These are phyloP conservation scores for Hoplostethus atlanticus DNA, from an alignment of 2,797 vertebrate species.

Conservation along the genomic window DNA sequence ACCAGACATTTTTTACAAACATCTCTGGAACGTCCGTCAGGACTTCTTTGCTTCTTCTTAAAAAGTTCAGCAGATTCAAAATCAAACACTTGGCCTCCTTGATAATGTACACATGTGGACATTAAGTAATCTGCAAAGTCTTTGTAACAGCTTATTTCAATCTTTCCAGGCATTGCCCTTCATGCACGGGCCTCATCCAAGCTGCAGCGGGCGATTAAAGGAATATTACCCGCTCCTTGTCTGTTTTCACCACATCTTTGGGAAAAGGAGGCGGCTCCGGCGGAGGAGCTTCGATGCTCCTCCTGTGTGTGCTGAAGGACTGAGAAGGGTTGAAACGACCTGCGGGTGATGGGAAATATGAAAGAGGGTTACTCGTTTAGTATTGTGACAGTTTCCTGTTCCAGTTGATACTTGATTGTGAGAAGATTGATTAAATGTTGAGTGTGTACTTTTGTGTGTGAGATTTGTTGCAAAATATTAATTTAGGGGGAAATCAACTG, in stretches of 20 bases:
- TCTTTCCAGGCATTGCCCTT: background rate
- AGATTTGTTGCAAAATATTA: no score
- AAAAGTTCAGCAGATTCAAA: background rate
- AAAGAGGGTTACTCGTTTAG: no score
- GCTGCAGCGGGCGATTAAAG: slow-evolving; percentile 71
- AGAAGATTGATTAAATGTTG: no score
- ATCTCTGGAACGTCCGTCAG: slow-evolving; percentile 21
- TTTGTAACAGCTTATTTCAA: background rate
- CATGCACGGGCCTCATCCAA: background rate
- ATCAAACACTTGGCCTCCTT: background rate
- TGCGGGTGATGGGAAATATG: slow-evolving; percentile 41
- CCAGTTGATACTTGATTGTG: no score
- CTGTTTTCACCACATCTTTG: slow-evolving; percentile 65
- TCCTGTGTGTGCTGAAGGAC: slow-evolving; percentile 55
- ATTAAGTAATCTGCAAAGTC: slow-evolving; percentile 11
- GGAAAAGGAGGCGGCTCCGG: slow-evolving; percentile 71
- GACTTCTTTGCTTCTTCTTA: background rate
- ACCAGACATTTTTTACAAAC: background rate
- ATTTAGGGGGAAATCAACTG: no score
- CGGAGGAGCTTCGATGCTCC: slow-evolving; percentile 49
- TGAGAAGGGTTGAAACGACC: slow-evolving; percentile 75
- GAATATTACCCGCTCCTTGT: slow-evolving; percentile 88
- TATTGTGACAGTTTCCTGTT: no score
- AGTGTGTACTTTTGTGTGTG: no score
- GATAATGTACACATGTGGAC: background rate